phyloP scores from a whole-genome alignment of 2,113 vertebrate species.

The Megalops atlanticus region DNA sequence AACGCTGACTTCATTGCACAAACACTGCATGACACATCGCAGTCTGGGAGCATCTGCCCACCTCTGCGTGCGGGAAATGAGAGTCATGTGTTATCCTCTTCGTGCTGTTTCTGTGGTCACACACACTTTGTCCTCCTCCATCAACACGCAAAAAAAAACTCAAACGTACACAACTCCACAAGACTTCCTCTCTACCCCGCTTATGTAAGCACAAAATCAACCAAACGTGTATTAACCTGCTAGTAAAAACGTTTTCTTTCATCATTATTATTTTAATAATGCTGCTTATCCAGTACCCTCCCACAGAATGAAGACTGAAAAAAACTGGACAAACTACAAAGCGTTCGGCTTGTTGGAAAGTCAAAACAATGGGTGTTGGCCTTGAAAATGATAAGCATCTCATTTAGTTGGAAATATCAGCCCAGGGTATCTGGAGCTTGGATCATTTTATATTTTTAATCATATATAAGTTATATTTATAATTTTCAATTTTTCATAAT shows the following conservation, averaged over 20 bases:
- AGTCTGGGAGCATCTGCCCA: not conserved
- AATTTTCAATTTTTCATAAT: too few species aligned
- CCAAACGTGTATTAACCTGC: not conserved
- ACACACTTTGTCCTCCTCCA: not conserved
- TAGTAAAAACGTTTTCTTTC: not conserved
- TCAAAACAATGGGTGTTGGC: too few species aligned
- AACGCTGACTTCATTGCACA: not conserved
- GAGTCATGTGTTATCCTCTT: not conserved
- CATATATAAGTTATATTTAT: too few species aligned
- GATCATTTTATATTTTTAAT: too few species aligned
- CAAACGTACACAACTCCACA: too few species aligned
- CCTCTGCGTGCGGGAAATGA: not conserved
- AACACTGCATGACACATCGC: not conserved
- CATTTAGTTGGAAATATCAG: too few species aligned
- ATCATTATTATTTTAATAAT: not conserved
- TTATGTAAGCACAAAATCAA: not conserved
- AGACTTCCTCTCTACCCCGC: not conserved
- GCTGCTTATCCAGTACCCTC: not conserved
- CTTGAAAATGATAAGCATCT: too few species aligned
- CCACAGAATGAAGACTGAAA: not conserved
- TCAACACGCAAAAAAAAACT: not conserved
- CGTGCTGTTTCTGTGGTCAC: not conserved
- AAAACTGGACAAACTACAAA: not conserved
- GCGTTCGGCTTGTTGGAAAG: too few species aligned
- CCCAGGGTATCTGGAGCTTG: too few species aligned